Percentiles rank a stretch among this genome's conserved stretches.
phyloP scores from a whole-genome alignment of 2,888 invertebrate species.

The Blastobasis lacticolella region DNA sequence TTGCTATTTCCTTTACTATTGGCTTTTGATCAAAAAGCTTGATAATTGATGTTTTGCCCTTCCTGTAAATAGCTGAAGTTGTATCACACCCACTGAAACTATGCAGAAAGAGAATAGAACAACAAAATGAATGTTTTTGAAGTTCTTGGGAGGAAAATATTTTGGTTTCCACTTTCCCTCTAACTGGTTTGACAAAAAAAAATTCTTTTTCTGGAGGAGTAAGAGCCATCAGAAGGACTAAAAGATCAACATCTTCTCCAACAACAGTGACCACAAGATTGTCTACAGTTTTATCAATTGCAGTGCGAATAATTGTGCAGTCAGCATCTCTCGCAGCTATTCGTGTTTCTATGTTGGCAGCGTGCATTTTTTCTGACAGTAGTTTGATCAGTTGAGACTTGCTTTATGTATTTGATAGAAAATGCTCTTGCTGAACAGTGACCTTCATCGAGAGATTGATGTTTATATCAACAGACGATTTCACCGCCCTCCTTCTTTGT shows the following conservation, averaged over 20 bases:
- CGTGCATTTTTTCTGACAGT: constrained; percentile 1
- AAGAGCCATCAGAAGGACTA: constrained; percentile 7
- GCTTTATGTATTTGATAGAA: constrained; percentile 4
- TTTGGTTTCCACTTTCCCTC: constrained; percentile 6
- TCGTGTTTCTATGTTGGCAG: constrained; percentile 3
- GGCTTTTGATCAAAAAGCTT: too few relatives aligned
- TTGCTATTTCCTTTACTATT: too few relatives aligned
- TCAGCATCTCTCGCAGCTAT: constrained; percentile 5
- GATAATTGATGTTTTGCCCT: too few relatives aligned
- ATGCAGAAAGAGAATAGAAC: too few relatives aligned
- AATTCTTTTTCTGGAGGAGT: constrained; percentile 5
- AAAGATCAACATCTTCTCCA: neutral
- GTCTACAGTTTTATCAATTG: constrained; percentile 4
- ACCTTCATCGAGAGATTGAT: constrained; percentile 6
- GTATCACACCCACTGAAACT: too few relatives aligned
- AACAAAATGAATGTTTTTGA: too few relatives aligned
- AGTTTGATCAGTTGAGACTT: constrained; percentile 3
- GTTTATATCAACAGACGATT: constrained; percentile 3
- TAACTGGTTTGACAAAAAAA: constrained; percentile 7
- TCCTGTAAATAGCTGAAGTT: too few relatives aligned
- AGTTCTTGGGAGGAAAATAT: constrained; percentile 9
- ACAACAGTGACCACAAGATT: constrained; percentile 1
- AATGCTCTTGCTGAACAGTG: constrained; percentile 6
- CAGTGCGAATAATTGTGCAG: constrained; percentile 5
- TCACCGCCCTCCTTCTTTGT: constrained; percentile 1